Base-by-base conservation (phyloP, 2,113 vertebrate genomes). In the Crotophaga sulcirostris region DNA sequence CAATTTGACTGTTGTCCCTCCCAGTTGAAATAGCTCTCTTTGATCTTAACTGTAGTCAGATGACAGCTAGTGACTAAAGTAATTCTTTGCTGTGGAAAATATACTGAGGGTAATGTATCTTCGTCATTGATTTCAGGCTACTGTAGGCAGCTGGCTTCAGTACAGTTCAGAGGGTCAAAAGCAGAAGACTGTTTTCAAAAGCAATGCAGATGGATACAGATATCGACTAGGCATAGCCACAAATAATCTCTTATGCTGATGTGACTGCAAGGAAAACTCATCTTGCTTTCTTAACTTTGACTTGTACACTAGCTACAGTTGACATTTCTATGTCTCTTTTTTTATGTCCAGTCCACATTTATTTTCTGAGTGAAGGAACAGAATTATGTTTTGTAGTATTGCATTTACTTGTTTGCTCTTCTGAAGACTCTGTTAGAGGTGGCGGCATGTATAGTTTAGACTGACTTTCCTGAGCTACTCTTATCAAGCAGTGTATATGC, bases 261-360 rank as follows among this genome's bases (percentile, higher is more conserved):
- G 29, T 0, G 5, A 70, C 12, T 87, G 64, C 13, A 63, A 66
- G 49, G 70, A 86, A 74, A 54, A 83, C n/a, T 72, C 0, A 0
- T 38, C 49, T 44, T 85, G 2, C 24, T 73, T 73, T 75, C 62
- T 73, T 76, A 44, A 29, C 47, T 87, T 63, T 68, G 38, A 21
- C 44, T 91, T 66, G 7, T 25, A 7, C 44, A 49, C 36, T 55
- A 42, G 19, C 58, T 85, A 49, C 40, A 66, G 58, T 9, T 2
- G 6, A 76, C 28, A 40, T 49, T 36, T 87, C 29, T 28, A 23
- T 25, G 23, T 55, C 49, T 16, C 16, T 59, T 42, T 58, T 19
- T 70, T 70, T 49, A 17, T 23, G 54, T 25, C 16, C 23, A 47
- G 52, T 24, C 17, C 6, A 5, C 33, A 33, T 47, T 78, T 82